Percentiles rank a stretch among this genome's conserved stretches.
Evolutionary conservation across 2,888 invertebrate species (phyloP).

Genomic region (Pogonocherus hispidulus): DNA sequence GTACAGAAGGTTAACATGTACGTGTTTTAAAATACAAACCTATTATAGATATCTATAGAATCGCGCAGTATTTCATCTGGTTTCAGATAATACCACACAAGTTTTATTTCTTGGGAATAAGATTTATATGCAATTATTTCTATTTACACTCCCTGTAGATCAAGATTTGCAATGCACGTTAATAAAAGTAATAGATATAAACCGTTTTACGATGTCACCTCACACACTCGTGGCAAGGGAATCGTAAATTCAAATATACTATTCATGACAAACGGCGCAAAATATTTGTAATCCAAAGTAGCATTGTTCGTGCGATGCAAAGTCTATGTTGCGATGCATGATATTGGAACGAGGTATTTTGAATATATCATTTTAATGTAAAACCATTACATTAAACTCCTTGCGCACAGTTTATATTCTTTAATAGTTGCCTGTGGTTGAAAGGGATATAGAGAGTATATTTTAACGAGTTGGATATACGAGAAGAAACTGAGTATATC

Average conservation of each 20-base stretch:
- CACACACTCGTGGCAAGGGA: conserved; percentile 9
- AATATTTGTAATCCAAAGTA: conserved; percentile 20
- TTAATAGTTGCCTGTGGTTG: not conserved
- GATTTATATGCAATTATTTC: conserved; percentile 6
- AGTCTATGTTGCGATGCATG: no score
- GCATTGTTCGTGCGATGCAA: conserved; percentile 31
- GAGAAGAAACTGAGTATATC: no score
- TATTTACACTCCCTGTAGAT: not conserved
- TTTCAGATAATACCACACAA: not conserved
- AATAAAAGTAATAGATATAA: conserved; percentile 24
- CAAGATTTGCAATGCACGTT: conserved; percentile 2
- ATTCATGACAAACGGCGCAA: conserved; percentile 31
- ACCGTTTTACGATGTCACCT: conserved; percentile 29
- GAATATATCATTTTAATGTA: conserved; percentile 29
- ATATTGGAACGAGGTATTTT: conserved; percentile 29
- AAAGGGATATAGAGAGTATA: no score
- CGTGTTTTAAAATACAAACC: no score
- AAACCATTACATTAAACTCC: conserved; percentile 20
- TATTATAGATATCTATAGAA: not conserved
- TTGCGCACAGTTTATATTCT: conserved; percentile 1
- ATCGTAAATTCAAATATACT: conserved; percentile 35
- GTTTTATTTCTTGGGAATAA: not conserved
- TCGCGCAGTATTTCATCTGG: not conserved
- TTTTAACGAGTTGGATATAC: no score
- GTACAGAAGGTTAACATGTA: no score